Evolutionary conservation across 2,888 invertebrate species (phyloP), one percentile per base, ranked within the genome.

Genomic region (Drosophila borealis): DNA sequence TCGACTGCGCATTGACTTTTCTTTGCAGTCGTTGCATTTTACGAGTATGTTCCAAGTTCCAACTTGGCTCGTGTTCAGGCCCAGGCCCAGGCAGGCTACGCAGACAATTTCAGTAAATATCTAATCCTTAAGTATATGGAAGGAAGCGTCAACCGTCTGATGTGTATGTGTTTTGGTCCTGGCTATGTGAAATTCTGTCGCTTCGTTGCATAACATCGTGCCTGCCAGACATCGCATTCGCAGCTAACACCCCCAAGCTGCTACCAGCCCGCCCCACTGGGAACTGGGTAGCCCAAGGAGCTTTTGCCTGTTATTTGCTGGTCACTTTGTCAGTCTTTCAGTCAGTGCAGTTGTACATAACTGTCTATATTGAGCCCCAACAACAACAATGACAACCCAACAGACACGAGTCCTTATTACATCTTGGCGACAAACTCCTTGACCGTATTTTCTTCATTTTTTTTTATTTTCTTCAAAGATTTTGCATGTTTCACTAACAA

Each of bases 121-220:
- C 88, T 85, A 86, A 89, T 89, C 89, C 85, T 81, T 88, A 89
- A 86, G 88, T 86, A 86, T 89, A 89, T 85, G 89, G 84, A 81
- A 80, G 75, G 81, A 80, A 89, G 80, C 85, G 70, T 87, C 83
- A 80, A 75, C 66, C 67, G 73, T 54, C 68, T 86, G 80, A 67
- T 74, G 77, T 88, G 69, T 59, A 57, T 70, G 62, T 77, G 60
- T 46, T 49, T 42, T 39, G 19, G 39, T 37, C 37, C 29, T 46
- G 51, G 33, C 46, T 45, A 14, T 56, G 11, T 33, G 33, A 9
- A 46, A 39, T 36, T 53, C 57, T 67, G 37, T 56, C 41, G 29
- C 41, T 65, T 42, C 56, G 68, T 85, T 88, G 88, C 88, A 74
- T 81, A 80, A 88, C 73, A 65, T 42, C 44, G 57, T 44, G 63